Conservation (phyloP, 2,113 vertebrate genomes). For the Neodon shergylaensis region DNA sequence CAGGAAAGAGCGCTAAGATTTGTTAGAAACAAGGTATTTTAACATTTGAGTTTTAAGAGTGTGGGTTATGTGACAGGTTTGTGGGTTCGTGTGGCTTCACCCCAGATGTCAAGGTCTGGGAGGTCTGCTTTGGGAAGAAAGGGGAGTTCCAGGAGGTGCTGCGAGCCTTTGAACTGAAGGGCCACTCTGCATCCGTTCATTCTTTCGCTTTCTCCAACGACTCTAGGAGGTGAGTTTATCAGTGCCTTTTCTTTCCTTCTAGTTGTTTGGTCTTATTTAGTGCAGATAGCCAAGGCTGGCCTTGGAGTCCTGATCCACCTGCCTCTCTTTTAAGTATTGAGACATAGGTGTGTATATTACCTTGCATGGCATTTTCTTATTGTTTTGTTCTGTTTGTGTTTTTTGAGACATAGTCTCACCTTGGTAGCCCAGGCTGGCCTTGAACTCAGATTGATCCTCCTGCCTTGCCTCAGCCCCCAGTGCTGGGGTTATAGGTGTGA, state of each 20-base stretch:
- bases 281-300: not conserved
- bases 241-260: not conserved
- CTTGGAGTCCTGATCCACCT: not conserved
- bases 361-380: not conserved
- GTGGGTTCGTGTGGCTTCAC: conserved; percentile 97
- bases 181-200: conserved; percentile 92
- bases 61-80: conserved; percentile 86
- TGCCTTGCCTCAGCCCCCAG: not conserved
- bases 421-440: not conserved
- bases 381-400: not conserved
- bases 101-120: conserved; percentile 97
- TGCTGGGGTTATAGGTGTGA: not conserved
- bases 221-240: conserved; percentile 90
- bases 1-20: not conserved
- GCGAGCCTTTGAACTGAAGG: conserved; percentile 96
- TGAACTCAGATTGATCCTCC: not conserved
- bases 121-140: conserved; percentile 93
- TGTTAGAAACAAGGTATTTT: not conserved
- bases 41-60: not conserved
- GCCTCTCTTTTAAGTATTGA: not conserved
- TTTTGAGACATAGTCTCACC: not conserved
- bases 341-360: not conserved
- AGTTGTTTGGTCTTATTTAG: not conserved
- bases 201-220: conserved; percentile 95
- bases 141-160: conserved; percentile 94